Conservation (phyloP, 2,888 invertebrate genomes). For the Pogonocherus hispidulus region DNA sequence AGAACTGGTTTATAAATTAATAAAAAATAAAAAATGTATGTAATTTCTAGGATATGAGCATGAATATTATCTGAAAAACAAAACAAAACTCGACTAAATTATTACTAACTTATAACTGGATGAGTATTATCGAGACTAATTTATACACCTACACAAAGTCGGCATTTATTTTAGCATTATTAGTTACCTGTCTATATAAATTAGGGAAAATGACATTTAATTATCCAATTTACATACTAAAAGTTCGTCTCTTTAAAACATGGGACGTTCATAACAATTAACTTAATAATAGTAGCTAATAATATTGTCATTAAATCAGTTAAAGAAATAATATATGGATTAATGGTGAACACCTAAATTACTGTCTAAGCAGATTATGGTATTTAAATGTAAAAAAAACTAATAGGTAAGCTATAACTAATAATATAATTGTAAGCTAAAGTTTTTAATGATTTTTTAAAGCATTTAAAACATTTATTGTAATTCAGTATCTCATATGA, state of each 20-base stretch:
- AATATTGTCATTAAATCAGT: conserved; percentile 3
- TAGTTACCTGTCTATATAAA: conserved; percentile 41
- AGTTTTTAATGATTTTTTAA: too few species aligned
- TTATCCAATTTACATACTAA: conserved; percentile 45
- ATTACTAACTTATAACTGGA: not conserved
- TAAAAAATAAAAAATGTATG: too few species aligned
- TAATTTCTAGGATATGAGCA: too few species aligned
- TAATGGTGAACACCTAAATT: too few species aligned
- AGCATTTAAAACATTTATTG: too few species aligned
- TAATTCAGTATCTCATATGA: too few species aligned
- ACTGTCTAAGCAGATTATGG: too few species aligned
- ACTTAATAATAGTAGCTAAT: conserved; percentile 9
- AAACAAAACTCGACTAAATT: not conserved
- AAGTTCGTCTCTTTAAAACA: not conserved
- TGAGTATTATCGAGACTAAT: not conserved
- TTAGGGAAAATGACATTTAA: conserved; percentile 44
- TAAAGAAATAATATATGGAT: conserved; percentile 1
- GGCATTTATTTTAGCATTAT: conserved; percentile 42
- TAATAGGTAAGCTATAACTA: too few species aligned
- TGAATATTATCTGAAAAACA: not conserved
- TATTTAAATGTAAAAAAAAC: too few species aligned
- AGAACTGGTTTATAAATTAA: too few species aligned
- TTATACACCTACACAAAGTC: conserved; percentile 37
- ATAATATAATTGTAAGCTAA: too few species aligned
- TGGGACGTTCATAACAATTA: conserved; percentile 33